Base-by-base conservation (phyloP, 2,888 invertebrate genomes). In the Pseudanteris insignis region DNA sequence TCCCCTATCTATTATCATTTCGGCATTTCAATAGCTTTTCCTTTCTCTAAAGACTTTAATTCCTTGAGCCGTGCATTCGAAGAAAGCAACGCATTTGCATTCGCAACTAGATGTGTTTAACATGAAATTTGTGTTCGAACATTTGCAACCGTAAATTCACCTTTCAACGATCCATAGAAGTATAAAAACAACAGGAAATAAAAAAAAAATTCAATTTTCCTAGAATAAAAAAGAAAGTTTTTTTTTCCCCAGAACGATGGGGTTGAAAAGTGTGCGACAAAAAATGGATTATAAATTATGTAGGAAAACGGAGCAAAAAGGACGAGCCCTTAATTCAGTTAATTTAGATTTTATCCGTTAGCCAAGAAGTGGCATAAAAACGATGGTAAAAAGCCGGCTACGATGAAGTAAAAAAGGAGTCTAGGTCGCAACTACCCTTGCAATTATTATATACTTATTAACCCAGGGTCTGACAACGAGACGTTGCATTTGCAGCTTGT, bases 291-390 rank as follows among this genome's bases (percentile, higher is more conserved):
- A 77, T 77, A 78, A 78, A 79, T 79, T 71, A 72, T 69, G 70
- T 67, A 72, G 71, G 76, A 78, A 76, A 71, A 69, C 67, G 58
- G 67, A 66, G 66, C 61, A 68, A 67, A 67, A 68, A 68, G 66
- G 70, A 68, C 73, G 68, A 73, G 74, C 73, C 74, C 75, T 79
- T 78, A 79, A 80, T 80, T 79, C 78, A 79, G 79, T 80, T 80
- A 80, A 80, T 80, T 79, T 79, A 79, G 79, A 79, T 79, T 79
- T 79, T 79, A 79, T 79, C 79, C 79, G 79, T 79, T 79, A 69
- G 73, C 69, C 71, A 62, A 68, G 64, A 65, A 62, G 47, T 14
- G 41, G 7, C 28, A 15, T 21, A 41, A 55, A 55, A 34, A n/a
- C 30, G n/a, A 5, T 2, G 1, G 37, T 25, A 57, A 57, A 57